These are phyloP conservation scores for Cyanistes caeruleus DNA, from an alignment of 2,113 vertebrate species.

Conservation along the genomic window DNA sequence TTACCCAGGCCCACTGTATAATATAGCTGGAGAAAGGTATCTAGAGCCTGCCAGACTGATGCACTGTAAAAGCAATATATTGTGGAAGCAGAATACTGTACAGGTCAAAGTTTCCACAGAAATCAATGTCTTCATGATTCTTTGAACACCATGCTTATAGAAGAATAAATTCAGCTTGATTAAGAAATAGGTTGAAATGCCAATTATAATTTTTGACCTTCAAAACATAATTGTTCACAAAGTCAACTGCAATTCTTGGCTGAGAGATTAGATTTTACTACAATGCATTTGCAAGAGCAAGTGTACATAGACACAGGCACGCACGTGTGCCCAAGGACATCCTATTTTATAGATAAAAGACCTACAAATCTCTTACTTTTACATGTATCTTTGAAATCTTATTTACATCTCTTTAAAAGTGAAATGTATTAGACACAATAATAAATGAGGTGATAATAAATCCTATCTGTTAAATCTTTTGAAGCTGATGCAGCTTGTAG, in stretches of 20 bases:
- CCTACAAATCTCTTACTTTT: not conserved
- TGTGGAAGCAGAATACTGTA: constrained; percentile 10
- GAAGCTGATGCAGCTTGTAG: not conserved
- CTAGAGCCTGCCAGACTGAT: constrained; percentile 21
- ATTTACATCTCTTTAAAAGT: not conserved
- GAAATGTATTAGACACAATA: not conserved
- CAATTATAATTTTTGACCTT: not conserved
- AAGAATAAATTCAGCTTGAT: not conserved
- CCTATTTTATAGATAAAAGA: not conserved
- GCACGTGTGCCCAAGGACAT: not conserved
- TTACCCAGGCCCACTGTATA: not conserved
- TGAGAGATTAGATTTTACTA: not conserved
- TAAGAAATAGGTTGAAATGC: not conserved
- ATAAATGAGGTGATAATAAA: not conserved
- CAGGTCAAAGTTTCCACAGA: constrained; percentile 26
- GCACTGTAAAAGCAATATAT: constrained; percentile 44
- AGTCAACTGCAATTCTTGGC: not conserved
- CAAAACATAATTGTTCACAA: not conserved
- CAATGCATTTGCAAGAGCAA: not conserved
- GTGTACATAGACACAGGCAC: fast-evolving
- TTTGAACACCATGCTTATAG: not conserved
- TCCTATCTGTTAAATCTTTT: not conserved
- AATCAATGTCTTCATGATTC: not conserved
- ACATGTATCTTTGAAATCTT: not conserved
- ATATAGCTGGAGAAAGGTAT: not conserved